These are phyloP conservation scores for Grus americana DNA, from an alignment of 2,113 vertebrate genomes.

Conservation along the genomic window DNA sequence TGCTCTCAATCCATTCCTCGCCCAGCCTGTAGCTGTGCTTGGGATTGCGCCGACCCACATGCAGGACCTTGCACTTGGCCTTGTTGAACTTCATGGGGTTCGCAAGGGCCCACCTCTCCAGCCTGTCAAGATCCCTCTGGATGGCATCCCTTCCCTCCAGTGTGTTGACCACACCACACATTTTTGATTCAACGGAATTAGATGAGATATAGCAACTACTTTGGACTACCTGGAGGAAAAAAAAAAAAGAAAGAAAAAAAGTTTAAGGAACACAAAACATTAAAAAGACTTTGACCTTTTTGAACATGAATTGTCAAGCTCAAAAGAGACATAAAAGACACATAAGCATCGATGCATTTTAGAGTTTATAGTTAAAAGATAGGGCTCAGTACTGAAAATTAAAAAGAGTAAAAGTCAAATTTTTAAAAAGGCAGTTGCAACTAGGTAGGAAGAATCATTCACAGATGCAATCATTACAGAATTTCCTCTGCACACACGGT, in stretches of 20 bases:
- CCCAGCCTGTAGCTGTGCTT: no score
- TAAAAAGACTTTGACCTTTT: background rate
- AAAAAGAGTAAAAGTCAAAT: background rate
- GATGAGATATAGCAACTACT: background rate
- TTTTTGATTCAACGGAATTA: background rate
- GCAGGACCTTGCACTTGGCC: no score
- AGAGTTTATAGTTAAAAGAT: background rate
- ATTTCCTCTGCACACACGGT: no score
- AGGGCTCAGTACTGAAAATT: background rate
- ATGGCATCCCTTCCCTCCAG: no score
- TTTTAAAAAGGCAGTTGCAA: background rate
- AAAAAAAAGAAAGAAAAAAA: background rate
- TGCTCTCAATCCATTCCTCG: no score
- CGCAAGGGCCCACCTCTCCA: no score
- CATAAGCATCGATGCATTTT: background rate
- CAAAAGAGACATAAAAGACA: background rate
- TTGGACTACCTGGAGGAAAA: background rate
- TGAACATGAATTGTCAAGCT: background rate
- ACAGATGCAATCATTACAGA: no score
- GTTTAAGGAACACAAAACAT: background rate
- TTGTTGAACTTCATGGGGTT: no score
- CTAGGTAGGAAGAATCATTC: background rate
- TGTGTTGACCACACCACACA: no score
- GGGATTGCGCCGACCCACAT: no score
- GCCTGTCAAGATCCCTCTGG: no score